phyloP scores from a whole-genome alignment of 2,113 vertebrate species.

The Ictalurus furcatus region DNA sequence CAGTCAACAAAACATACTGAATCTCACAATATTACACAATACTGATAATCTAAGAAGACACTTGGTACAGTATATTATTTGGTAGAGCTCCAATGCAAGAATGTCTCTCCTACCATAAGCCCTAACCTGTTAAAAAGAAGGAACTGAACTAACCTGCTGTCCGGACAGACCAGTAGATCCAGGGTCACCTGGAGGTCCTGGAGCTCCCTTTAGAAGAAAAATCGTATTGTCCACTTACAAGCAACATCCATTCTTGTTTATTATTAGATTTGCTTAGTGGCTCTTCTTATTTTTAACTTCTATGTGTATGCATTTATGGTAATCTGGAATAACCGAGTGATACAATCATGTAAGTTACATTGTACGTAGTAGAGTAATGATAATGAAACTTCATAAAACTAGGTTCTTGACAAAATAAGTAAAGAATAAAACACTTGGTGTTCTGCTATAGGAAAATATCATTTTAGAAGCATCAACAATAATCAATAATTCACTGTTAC shows the following conservation, averaged over 20 bases:
- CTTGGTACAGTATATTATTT: not conserved
- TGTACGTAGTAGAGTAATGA: not conserved
- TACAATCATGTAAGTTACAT: not conserved
- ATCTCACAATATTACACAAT: not conserved
- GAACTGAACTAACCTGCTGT: constrained; percentile 67
- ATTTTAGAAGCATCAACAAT: not conserved
- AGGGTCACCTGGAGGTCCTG: constrained; percentile 61
- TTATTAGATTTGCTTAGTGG: not conserved
- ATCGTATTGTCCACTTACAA: not conserved
- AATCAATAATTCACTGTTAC: not conserved
- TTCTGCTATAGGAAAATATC: not conserved
- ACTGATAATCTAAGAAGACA: not conserved
- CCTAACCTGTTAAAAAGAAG: not conserved
- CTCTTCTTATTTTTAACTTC: not conserved
- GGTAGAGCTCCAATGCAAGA: not conserved
- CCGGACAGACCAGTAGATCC: constrained; percentile 69
- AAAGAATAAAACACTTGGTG: not conserved
- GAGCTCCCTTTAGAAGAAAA: constrained; percentile 64
- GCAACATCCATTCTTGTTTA: not conserved
- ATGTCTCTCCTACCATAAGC: not conserved
- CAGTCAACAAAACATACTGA: not conserved
- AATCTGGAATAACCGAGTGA: not conserved
- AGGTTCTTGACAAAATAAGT: not conserved
- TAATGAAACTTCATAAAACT: not conserved
- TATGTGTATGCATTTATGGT: not conserved